Evolutionary conservation across 2,113 vertebrate species (phyloP).

Genomic region (Epinephelus fuscoguttatus): DNA sequence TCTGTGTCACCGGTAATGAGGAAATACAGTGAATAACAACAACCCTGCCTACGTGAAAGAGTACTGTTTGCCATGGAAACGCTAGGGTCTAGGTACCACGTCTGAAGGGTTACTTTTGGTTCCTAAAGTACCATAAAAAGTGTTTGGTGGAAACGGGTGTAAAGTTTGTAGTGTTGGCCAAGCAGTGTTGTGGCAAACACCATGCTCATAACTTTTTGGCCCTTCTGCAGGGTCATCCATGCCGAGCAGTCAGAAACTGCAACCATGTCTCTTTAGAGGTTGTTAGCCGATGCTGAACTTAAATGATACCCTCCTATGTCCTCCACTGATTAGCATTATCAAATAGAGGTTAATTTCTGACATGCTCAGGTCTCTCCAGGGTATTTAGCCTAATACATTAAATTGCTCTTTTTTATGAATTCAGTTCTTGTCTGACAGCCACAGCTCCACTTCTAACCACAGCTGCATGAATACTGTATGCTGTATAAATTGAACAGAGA

Average conservation of each 20-base stretch:
- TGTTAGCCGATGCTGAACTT: not conserved
- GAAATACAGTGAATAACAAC: no score
- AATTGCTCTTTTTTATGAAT: not conserved
- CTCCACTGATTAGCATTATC: not conserved
- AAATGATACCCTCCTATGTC: not conserved
- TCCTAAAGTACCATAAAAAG: no score
- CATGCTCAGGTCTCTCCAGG: not conserved
- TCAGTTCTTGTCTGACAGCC: slow-evolving; percentile 7
- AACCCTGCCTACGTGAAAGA: no score
- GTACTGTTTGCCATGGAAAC: no score
- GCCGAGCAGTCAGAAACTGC: not conserved
- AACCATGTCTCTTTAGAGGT: not conserved
- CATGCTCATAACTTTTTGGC: not conserved
- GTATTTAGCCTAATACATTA: not conserved
- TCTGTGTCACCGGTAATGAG: no score
- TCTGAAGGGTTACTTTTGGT: no score
- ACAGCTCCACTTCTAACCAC: not conserved
- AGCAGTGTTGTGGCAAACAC: not conserved
- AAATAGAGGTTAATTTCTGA: not conserved
- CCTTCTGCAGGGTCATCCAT: not conserved
- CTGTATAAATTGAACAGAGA: not conserved
- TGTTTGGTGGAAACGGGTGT: no score
- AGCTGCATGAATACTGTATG: not conserved
- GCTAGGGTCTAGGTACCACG: no score
- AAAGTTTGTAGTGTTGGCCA: no score